phyloP scores from a whole-genome alignment of 1,140 invertebrate species.

The Drosophila lacteicornis region DNA sequence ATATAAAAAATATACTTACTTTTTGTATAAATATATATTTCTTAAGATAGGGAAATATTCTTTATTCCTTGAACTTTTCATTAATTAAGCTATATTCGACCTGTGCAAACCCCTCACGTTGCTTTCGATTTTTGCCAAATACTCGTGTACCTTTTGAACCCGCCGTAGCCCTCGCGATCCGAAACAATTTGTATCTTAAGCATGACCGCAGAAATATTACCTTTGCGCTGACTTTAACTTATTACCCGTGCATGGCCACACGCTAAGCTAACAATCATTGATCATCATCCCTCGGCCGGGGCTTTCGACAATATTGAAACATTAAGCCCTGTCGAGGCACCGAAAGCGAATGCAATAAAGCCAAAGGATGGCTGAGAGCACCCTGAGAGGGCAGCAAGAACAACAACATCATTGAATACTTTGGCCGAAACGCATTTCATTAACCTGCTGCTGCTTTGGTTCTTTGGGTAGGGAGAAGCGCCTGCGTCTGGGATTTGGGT shows the following conservation, averaged over 20 bases:
- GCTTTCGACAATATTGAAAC: conserved; percentile 73
- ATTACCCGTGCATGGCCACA: conserved; percentile 67
- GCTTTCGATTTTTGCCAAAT: conserved; percentile 35
- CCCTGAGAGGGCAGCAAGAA: conserved; percentile 22
- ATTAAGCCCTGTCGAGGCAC: conserved; percentile 52
- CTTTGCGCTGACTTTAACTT: conserved; percentile 53
- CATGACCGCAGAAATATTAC: conserved; percentile 51
- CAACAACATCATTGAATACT: conserved; percentile 72
- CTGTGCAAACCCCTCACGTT: conserved; percentile 26
- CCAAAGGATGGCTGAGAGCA: conserved; percentile 26
- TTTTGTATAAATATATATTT: background rate
- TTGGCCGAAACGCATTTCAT: conserved; percentile 76
- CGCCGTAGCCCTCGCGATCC: conserved; percentile 18
- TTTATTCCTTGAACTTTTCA: background rate
- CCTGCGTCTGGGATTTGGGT: conserved; percentile 33
- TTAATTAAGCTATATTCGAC: conserved; percentile 38
- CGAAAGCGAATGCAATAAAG: conserved; percentile 34
- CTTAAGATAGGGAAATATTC: background rate
- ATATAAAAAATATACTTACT: background rate
- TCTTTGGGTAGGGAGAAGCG: conserved; percentile 21
- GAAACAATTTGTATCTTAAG: conserved; percentile 64
- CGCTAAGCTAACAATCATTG: conserved; percentile 79
- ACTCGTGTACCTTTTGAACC: conserved; percentile 17
- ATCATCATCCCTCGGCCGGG: conserved; percentile 61
- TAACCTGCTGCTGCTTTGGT: conserved; percentile 64